These are phyloP conservation scores for Poeciliopsis prolifica DNA, from an alignment of 2,113 vertebrate genomes.

Conservation along the genomic window DNA sequence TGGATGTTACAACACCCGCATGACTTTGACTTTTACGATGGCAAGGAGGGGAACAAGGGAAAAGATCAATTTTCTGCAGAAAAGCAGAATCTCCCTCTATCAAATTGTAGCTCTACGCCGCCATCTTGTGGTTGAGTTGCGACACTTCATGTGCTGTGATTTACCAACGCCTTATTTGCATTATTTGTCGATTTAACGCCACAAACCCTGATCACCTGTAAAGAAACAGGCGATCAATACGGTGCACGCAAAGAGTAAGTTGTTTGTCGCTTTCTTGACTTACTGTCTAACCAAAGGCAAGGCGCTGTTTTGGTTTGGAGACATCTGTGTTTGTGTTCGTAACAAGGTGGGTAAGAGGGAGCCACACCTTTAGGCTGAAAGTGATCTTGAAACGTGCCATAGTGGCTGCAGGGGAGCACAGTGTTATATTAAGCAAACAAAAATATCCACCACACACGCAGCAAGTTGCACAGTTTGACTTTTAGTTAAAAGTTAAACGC, in stretches of 20 bases:
- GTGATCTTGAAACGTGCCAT: neutral
- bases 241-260: neutral
- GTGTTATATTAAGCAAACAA: neutral
- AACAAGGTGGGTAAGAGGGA: slow-evolving; percentile 14
- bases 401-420: neutral
- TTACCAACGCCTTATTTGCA: neutral
- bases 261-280: neutral
- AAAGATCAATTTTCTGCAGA: neutral
- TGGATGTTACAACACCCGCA: neutral
- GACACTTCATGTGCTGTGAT: slow-evolving; percentile 16
- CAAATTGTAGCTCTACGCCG: neutral
- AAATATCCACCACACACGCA: neutral
- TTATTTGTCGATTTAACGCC: neutral
- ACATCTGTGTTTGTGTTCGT: slow-evolving; percentile 15
- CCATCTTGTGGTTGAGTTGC: slow-evolving; percentile 19
- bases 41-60: no score
- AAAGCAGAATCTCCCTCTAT: neutral
- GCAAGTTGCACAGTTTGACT: neutral
- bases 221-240: neutral
- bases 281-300: neutral
- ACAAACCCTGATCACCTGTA: neutral
- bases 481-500: neutral
- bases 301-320: slow-evolving; percentile 7
- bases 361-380: slow-evolving; percentile 56
- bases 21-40: neutral